A percentile compares a stretch with the other conserved stretches of the same genome.
Evolutionary conservation across 2,113 vertebrate species (phyloP).

Genomic region (Microtus pennsylvanicus): DNA sequence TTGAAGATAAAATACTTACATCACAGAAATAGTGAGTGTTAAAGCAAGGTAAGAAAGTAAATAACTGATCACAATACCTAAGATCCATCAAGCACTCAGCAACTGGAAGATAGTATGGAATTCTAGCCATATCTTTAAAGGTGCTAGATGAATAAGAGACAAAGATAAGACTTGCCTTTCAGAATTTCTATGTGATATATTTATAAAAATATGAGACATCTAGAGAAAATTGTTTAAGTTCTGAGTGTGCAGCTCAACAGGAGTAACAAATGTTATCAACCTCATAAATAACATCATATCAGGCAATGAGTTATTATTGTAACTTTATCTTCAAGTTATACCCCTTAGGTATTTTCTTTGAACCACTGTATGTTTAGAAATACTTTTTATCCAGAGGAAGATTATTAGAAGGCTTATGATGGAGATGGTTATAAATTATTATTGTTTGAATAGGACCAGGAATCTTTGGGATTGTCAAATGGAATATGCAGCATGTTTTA

Average conservation of each 20-base stretch:
- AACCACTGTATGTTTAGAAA: constrained; percentile 26
- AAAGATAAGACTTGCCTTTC: neutral
- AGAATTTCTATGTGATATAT: neutral
- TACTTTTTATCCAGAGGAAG: neutral
- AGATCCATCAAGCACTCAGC: neutral
- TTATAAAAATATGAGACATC: neutral
- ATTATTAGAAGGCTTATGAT: neutral
- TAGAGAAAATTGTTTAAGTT: neutral
- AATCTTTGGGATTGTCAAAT: neutral
- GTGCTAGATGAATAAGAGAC: neutral
- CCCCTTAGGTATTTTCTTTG: neutral
- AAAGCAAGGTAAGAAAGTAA: neutral
- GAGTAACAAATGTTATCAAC: neutral
- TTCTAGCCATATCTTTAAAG: neutral
- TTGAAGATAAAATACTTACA: neutral
- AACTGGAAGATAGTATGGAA: neutral
- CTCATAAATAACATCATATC: neutral
- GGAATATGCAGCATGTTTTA: neutral
- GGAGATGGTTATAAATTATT: neutral
- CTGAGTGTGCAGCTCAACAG: neutral
- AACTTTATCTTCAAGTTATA: neutral
- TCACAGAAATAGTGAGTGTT: neutral
- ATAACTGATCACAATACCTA: neutral
- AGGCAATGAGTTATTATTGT: neutral
- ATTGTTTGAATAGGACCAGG: neutral